A percentile compares a stretch with the other conserved stretches of the same genome.
Evolutionary conservation across 2,797 vertebrate species (phyloP).

Genomic region (Epinephelus awoara): DNA sequence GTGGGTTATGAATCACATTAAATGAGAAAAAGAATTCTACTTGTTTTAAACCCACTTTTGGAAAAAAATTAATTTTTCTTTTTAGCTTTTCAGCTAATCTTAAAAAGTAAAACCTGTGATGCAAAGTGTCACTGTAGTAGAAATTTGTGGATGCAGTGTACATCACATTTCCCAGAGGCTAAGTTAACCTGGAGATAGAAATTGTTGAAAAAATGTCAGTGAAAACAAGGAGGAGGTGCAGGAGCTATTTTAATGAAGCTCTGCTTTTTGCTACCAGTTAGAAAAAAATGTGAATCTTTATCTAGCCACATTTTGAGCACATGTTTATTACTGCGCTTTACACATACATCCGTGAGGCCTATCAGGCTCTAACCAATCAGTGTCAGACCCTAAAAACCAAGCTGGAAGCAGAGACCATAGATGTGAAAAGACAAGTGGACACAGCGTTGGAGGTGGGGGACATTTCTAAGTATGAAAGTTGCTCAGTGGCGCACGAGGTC

Average conservation of each 20-base stretch:
- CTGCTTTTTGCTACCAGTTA: not conserved
- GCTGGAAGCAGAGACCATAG: not conserved
- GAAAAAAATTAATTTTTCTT: not conserved
- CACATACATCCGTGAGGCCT: not conserved
- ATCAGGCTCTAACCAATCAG: not conserved
- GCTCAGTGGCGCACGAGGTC: too few relatives aligned
- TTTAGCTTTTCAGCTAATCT: not conserved
- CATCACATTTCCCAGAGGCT: not conserved
- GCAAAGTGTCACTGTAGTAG: too few relatives aligned
- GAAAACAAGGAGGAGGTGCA: not conserved
- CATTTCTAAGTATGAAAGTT: too few relatives aligned
- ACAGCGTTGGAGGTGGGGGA: too few relatives aligned
- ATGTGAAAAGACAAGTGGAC: too few relatives aligned
- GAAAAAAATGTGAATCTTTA: not conserved
- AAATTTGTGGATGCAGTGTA: constrained; percentile 7
- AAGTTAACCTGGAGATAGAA: constrained; percentile 5
- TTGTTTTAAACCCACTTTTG: not conserved
- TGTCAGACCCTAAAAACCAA: not conserved
- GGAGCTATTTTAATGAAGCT: not conserved
- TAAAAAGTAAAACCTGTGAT: not conserved
- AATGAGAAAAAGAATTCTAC: not conserved
- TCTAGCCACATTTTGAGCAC: not conserved
- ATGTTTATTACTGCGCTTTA: not conserved
- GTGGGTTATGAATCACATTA: not conserved
- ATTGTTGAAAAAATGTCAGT: not conserved